Evolutionary conservation across 2,113 vertebrate genomes (phyloP).

Genomic region (Cathartes aura): DNA sequence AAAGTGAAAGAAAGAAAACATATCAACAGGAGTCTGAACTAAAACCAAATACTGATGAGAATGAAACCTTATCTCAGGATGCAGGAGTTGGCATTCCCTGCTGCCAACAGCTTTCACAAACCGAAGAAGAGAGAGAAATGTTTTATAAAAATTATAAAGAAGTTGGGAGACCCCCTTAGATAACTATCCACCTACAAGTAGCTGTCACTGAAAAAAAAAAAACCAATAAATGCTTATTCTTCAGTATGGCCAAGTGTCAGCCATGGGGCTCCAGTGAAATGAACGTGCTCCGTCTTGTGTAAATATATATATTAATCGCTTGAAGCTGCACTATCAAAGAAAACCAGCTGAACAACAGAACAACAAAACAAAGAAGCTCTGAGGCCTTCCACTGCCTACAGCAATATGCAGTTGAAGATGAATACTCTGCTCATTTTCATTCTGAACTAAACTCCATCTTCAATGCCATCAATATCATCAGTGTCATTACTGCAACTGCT

Average conservation of each 20-base stretch:
- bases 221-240: constrained; percentile 39
- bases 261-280: constrained; percentile 2
- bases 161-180: constrained; percentile 29
- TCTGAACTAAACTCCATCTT: constrained; percentile 44
- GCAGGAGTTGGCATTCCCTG: constrained; percentile 24
- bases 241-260: background rate
- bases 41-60: constrained; percentile 51
- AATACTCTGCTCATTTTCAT: constrained; percentile 57
- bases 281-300: background rate
- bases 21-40: constrained; percentile 45
- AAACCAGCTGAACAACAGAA: constrained; percentile 29
- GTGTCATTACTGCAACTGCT: constrained; percentile 49
- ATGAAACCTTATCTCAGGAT: constrained; percentile 56
- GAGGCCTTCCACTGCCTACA: constrained; percentile 14
- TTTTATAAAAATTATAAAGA: constrained; percentile 52
- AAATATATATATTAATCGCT: constrained; percentile 37
- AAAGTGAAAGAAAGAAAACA: constrained; percentile 16
- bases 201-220: constrained; percentile 44
- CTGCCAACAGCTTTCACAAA: constrained; percentile 36
- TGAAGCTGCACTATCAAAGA: constrained; percentile 21
- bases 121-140: constrained; percentile 44
- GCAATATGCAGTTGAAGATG: constrained; percentile 18
- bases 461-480: constrained; percentile 66
- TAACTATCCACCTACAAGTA: constrained; percentile 50
- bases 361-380: constrained; percentile 23